Evolutionary conservation across 2,888 invertebrate species (phyloP), one percentile per base, ranked within the genome.

Genomic region (Abrostola triplasia): DNA sequence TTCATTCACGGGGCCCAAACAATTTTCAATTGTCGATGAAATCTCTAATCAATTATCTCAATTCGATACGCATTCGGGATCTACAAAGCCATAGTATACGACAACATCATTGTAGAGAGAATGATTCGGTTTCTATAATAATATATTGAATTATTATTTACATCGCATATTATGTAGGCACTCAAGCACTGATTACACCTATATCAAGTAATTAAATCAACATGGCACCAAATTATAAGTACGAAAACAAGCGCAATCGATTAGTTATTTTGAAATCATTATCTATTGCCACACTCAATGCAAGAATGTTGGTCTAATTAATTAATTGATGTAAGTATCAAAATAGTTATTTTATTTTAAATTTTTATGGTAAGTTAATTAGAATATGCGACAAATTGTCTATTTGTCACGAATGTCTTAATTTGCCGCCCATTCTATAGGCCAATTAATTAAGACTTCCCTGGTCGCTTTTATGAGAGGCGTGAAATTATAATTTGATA

Each of bases 171-270:
- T 12, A n/a, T 47, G 44, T 47, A 9, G 12, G 5, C n/a, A 9
- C 9, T 8, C 13, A 47, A 7, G 12, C 13, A 47, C 44, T 24
- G 44, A 47, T 47, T 24, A 47, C 8, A 12, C 13, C 8, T 47
- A 4, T 48, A 70, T 44, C 48, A 59, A 57, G 40, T 11, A 59
- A 72, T 70, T 75, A 48, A 75, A 76, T 70, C 57, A 42, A 12
- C 35, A 48, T n/a, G 35, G 37, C 40, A 47, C 1, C 7, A 36
- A 47, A 64, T 64, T 42, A 59, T 41, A 35, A 59, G 49, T 4
- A 12, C 6, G 6, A 47, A 13, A 37, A 52, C 40, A 52, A 5
- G 59, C 44, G 9, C 10, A 50, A 59, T 42, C 51, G 9, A 47
- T 36, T 7, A 37, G 4, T 11, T 12, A 7, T 38, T 7, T 35